Evolutionary conservation across 1,140 invertebrate species (phyloP).

Genomic region (Archivesica marissinica): DNA sequence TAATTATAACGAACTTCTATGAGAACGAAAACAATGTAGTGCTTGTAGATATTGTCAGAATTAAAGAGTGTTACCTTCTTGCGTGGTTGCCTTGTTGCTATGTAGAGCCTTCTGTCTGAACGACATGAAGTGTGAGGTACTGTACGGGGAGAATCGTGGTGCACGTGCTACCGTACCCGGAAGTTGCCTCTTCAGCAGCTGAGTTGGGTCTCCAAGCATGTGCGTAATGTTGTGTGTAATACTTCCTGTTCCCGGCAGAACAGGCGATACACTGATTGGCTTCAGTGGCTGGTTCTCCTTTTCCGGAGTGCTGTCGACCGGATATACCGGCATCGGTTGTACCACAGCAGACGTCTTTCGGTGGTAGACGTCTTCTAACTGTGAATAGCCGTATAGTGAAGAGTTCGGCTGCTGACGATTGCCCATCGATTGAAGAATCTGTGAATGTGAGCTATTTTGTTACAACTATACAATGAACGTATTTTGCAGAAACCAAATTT

Average conservation of each 20-base stretch:
- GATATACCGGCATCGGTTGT: conserved; percentile 32
- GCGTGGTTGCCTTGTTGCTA: background rate
- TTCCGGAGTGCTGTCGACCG: conserved; percentile 17
- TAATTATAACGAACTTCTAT: background rate
- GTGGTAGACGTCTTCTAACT: conserved; percentile 26
- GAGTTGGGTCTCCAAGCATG: conserved; percentile 24
- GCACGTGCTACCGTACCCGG: conserved; percentile 7
- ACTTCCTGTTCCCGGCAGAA: conserved; percentile 44
- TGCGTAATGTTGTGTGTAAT: conserved; percentile 50
- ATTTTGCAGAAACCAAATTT: too few relatives aligned
- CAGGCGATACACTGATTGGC: conserved; percentile 23
- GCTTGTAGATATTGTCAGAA: background rate
- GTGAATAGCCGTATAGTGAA: background rate
- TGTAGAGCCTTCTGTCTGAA: conserved; percentile 42
- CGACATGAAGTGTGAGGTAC: conserved; percentile 41
- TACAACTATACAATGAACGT: too few relatives aligned
- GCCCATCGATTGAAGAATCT: conserved; percentile 38
- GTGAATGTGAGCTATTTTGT: too few relatives aligned
- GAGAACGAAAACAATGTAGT: background rate
- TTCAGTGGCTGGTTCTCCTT: conserved; percentile 49
- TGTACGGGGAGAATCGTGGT: conserved; percentile 19
- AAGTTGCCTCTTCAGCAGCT: background rate
- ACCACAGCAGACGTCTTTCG: conserved; percentile 53
- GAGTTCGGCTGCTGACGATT: background rate
- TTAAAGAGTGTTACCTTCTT: conserved; percentile 6